These are phyloP conservation scores for Chaetura pelagica DNA, from an alignment of 2,113 vertebrate genomes.

Conservation along the genomic window DNA sequence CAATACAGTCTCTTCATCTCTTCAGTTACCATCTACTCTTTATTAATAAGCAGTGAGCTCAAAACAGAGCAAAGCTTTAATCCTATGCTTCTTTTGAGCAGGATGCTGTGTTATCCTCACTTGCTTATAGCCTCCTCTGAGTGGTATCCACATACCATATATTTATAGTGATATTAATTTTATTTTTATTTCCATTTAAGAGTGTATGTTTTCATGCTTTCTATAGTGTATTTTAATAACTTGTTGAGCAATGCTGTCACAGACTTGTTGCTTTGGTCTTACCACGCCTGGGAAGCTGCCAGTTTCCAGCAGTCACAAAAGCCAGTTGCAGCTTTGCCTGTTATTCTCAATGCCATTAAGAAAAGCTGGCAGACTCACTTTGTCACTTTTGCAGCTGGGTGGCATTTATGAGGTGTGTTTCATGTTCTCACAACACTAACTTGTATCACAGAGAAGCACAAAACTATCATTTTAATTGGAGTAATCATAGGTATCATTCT, in stretches of 20 bases:
- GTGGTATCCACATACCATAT: neutral
- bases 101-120: neutral
- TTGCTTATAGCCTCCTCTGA: conserved; percentile 10
- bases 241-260: neutral
- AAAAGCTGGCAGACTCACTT: neutral
- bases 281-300: neutral
- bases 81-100: conserved; percentile 30
- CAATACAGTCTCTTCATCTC: conserved; percentile 68
- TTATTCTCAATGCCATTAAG: neutral
- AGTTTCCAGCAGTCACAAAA: conserved; percentile 6
- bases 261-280: neutral
- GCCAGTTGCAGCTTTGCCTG: neutral
- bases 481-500: conserved; percentile 48
- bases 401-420: conserved; percentile 31
- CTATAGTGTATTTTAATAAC: neutral
- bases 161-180: neutral
- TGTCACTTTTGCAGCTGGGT: conserved; percentile 10
- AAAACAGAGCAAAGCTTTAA: conserved; percentile 65
- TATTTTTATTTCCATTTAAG: conserved; percentile 11
- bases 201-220: neutral
- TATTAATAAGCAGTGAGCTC: conserved; percentile 67
- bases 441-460: conserved; percentile 17
- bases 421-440: conserved; percentile 13
- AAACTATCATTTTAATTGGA: conserved; percentile 66
- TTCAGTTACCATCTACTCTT: conserved; percentile 60